A percentile compares a stretch with the other conserved stretches of the same genome.
These are phyloP conservation scores for Todiramphus chloris DNA, from an alignment of 2,113 vertebrate genomes.

Conservation along the genomic window DNA sequence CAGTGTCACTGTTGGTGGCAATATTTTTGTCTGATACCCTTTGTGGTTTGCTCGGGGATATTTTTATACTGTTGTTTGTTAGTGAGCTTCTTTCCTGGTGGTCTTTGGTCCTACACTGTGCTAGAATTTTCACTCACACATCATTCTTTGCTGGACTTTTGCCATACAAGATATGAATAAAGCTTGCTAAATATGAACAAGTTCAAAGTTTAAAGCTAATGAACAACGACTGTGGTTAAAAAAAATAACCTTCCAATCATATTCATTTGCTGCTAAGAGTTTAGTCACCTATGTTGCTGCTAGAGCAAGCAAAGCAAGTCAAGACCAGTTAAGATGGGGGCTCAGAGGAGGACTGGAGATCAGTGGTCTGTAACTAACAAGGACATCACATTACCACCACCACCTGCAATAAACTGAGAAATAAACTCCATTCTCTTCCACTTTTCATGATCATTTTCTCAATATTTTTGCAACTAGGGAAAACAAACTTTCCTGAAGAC, in stretches of 20 bases:
- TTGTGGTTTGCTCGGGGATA: not conserved
- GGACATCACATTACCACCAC: not conserved
- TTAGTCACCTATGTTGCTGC: not conserved
- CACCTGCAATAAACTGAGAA: not conserved
- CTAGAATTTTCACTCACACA: not conserved
- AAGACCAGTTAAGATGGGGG: not conserved
- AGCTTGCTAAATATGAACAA: not conserved
- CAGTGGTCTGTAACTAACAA: not conserved
- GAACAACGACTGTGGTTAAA: not conserved
- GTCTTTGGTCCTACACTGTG: not conserved
- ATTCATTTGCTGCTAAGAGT: not conserved
- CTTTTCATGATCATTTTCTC: not conserved
- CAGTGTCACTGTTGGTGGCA: accelerated
- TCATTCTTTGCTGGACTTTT: not conserved
- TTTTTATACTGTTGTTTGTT: not conserved
- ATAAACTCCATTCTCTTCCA: not conserved
- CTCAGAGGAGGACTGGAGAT: not conserved
- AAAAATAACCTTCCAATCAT: not conserved
- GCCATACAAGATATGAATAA: not conserved
- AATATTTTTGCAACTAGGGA: not conserved
- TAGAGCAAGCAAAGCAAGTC: not conserved
- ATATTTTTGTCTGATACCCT: not conserved
- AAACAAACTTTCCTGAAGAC: not conserved
- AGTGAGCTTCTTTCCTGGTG: not conserved
- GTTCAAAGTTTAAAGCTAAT: not conserved